These are phyloP conservation scores for Lepeophtheirus nordmannii DNA, from an alignment of 2,888 invertebrate genomes.

Conservation along the genomic window DNA sequence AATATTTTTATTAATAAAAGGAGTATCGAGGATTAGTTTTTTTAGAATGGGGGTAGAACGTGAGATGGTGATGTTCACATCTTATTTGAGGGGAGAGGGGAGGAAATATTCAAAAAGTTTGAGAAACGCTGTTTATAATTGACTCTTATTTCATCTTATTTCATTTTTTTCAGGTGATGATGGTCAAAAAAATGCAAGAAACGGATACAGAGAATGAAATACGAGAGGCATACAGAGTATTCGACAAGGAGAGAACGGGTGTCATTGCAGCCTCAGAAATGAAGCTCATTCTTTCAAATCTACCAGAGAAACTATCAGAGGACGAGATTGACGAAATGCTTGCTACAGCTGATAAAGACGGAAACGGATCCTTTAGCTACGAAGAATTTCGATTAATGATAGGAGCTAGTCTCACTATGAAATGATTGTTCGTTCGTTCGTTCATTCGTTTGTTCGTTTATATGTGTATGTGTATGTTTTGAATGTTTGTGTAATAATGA, in stretches of 20 bases:
- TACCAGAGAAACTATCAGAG: conserved; percentile 22
- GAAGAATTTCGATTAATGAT: conserved; percentile 21
- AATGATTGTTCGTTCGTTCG: not conserved
- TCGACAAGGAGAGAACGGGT: conserved; percentile 22
- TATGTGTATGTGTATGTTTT: no score
- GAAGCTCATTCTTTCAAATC: conserved; percentile 14
- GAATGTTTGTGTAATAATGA: no score
- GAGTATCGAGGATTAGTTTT: no score
- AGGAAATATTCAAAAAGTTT: no score
- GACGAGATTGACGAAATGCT: conserved; percentile 25
- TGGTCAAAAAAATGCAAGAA: conserved; percentile 24
- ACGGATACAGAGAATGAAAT: conserved; percentile 21
- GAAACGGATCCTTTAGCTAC: conserved; percentile 20
- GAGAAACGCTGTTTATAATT: no score
- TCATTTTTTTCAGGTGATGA: conserved; percentile 11
- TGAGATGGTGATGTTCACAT: no score
- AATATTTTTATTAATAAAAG: no score
- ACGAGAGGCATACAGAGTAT: conserved; percentile 21
- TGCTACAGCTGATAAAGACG: conserved; percentile 20
- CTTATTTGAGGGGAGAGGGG: no score
- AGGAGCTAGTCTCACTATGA: conserved; percentile 18
- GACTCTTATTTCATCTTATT: not conserved
- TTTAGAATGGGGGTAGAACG: no score
- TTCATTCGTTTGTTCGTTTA: no score
- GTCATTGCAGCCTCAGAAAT: conserved; percentile 14